Evolutionary conservation across 2,888 invertebrate species (phyloP).

Genomic region (Seira sanloemensis): DNA sequence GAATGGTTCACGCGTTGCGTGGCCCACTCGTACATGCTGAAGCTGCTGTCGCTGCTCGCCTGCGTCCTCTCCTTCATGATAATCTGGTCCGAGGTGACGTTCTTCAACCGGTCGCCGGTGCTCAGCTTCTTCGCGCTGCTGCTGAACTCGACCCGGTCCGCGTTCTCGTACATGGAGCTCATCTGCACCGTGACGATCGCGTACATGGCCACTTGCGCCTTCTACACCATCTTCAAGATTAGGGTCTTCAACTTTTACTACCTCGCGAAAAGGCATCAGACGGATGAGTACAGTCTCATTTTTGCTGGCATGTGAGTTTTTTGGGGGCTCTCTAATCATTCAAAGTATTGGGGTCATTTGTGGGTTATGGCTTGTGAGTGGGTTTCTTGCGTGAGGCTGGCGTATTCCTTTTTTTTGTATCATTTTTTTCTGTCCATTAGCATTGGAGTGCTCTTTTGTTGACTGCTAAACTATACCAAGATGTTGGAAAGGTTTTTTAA

Average conservation of each 20-base stretch:
- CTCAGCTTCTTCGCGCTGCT: conserved; percentile 97
- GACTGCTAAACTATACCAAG: no score
- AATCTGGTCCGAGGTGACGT: conserved; percentile 99
- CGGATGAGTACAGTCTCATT: conserved; percentile 98
- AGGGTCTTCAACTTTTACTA: conserved; percentile 97
- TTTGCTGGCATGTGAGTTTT: conserved; percentile 93
- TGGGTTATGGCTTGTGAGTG: conserved; percentile 8
- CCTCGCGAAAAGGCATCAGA: conserved; percentile 97
- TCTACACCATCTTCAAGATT: conserved; percentile 97
- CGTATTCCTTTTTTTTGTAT: no score
- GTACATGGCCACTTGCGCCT: conserved; percentile 98
- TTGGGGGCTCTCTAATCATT: conserved; percentile 20
- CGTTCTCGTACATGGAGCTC: conserved; percentile 96
- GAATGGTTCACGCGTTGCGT: conserved; percentile 99
- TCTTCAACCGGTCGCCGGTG: conserved; percentile 94
- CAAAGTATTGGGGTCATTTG: neutral
- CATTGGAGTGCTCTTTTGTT: no score
- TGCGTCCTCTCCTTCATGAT: conserved; percentile 90
- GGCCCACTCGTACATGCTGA: conserved; percentile 85
- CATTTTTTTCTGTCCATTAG: no score
- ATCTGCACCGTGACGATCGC: conserved; percentile 93
- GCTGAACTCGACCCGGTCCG: conserved; percentile 89
- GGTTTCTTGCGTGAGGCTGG: no score
- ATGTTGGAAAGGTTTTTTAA: no score
- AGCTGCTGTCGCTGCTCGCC: conserved; percentile 83